phyloP scores from a whole-genome alignment of 2,888 invertebrate genomes.

The Caenorhabditis sp. region DNA sequence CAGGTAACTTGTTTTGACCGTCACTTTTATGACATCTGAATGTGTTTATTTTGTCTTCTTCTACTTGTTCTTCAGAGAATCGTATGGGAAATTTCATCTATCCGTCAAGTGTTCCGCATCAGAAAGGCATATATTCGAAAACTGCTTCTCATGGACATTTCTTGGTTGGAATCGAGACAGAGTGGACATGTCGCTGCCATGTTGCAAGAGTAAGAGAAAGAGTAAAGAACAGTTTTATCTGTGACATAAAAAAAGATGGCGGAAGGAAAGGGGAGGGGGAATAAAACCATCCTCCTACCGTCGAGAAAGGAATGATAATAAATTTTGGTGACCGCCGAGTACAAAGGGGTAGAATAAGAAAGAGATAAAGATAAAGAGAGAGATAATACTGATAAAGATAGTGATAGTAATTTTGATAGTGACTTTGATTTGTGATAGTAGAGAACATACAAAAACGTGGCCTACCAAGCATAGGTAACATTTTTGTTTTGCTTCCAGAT shows the following conservation, averaged over 20 bases:
- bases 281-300: slow-evolving; percentile 52
- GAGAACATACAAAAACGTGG: too few relatives aligned
- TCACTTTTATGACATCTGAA: not conserved
- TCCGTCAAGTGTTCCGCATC: slow-evolving; percentile 79
- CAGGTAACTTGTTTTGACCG: slow-evolving; percentile 70
- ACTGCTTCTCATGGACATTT: slow-evolving; percentile 81
- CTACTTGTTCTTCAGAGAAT: slow-evolving; percentile 71
- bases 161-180: slow-evolving; percentile 81
- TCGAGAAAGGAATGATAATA: slow-evolving; percentile 49
- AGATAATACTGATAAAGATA: too few relatives aligned
- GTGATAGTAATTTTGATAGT: too few relatives aligned
- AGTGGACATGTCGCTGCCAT: slow-evolving; percentile 81
- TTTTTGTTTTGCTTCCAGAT: too few relatives aligned
- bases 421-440: too few relatives aligned
- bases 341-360: slow-evolving; percentile 12
- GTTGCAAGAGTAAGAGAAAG: slow-evolving; percentile 78
- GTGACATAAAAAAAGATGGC: slow-evolving; percentile 47
- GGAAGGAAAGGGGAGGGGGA: slow-evolving; percentile 2
- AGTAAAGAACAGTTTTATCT: slow-evolving; percentile 49
- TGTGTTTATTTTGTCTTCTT: too few relatives aligned
- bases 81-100: slow-evolving; percentile 80
- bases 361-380: not conserved
- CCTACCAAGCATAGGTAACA: too few relatives aligned
- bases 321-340: slow-evolving; percentile 47
- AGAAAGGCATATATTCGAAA: slow-evolving; percentile 80